These are phyloP conservation scores for Silurus meridionalis DNA, from an alignment of 2,113 vertebrate genomes.

Conservation along the genomic window DNA sequence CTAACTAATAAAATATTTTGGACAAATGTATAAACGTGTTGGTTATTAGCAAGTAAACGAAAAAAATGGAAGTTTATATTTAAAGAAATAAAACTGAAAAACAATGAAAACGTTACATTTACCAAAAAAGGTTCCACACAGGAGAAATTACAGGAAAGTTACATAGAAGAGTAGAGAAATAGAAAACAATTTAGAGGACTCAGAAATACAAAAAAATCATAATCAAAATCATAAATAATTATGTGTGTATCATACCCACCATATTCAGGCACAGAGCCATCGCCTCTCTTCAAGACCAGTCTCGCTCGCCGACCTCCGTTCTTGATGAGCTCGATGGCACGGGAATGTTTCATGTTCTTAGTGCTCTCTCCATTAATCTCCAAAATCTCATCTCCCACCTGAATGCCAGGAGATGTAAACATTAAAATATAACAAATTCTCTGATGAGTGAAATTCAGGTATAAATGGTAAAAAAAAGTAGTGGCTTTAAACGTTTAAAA, in stretches of 20 bases:
- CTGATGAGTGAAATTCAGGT: neutral
- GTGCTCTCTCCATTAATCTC: slow-evolving; percentile 98
- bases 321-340: slow-evolving; percentile 99
- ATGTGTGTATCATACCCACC: slow-evolving; percentile 77
- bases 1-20: neutral
- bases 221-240: neutral
- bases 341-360: slow-evolving; percentile 98
- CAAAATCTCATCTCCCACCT: slow-evolving; percentile 98
- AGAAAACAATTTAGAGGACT: neutral
- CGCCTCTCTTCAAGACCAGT: slow-evolving; percentile 94
- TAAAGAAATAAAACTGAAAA: neutral
- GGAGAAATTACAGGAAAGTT: neutral
- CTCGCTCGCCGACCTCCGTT: slow-evolving; percentile 91
- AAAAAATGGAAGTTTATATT: neutral
- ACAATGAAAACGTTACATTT: neutral
- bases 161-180: neutral
- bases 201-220: neutral
- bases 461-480: neutral
- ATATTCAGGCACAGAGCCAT: slow-evolving; percentile 98
- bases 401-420: slow-evolving; percentile 33
- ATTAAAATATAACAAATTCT: neutral
- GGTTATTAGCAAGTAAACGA: neutral
- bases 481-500: neutral
- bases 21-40: neutral
- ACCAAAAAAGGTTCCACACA: neutral